A percentile compares a stretch with the other conserved stretches of the same genome.
Conservation (phyloP, 2,113 vertebrate genomes). For the Azemiops feae region DNA sequence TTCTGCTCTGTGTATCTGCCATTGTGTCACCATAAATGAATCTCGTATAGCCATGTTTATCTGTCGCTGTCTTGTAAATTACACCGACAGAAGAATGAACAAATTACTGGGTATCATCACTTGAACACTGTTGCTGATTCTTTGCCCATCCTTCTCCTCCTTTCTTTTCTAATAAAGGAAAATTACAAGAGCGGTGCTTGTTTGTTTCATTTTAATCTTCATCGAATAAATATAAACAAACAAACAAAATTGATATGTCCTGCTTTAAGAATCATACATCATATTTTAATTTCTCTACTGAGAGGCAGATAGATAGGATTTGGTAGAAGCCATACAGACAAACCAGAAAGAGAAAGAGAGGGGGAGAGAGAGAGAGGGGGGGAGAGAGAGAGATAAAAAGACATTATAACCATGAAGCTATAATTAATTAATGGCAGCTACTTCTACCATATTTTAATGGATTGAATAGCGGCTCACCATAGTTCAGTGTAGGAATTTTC, state of each 20-base stretch:
- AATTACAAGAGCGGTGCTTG: conserved; percentile 59
- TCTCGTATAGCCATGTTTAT: conserved; percentile 89
- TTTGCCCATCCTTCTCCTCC: neutral
- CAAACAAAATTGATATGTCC: conserved; percentile 36
- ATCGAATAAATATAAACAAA: conserved; percentile 71
- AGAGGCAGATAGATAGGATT: conserved; percentile 53
- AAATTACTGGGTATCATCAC: conserved; percentile 87
- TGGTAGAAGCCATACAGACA: conserved; percentile 37
- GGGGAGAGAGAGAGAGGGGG: neutral
- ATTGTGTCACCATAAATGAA: conserved; percentile 89
- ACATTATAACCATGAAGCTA: conserved; percentile 21
- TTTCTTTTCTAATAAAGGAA: conserved; percentile 66
- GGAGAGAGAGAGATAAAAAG: neutral
- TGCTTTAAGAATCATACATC: conserved; percentile 33
- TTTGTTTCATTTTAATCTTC: conserved; percentile 44
- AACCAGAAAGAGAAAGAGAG: conserved; percentile 33
- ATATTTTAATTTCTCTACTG: conserved; percentile 64
- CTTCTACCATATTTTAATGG: conserved; percentile 57
- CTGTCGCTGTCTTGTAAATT: conserved; percentile 85
- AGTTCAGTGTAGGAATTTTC: conserved; percentile 1
- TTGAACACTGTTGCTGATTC: conserved; percentile 81
- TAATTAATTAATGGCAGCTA: conserved; percentile 45
- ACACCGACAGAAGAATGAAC: conserved; percentile 84
- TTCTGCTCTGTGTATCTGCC: conserved; percentile 83
- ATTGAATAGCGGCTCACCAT: conserved; percentile 25